Conservation (phyloP, 2,888 invertebrate species). For the Scaptomyza caliginosa region DNA sequence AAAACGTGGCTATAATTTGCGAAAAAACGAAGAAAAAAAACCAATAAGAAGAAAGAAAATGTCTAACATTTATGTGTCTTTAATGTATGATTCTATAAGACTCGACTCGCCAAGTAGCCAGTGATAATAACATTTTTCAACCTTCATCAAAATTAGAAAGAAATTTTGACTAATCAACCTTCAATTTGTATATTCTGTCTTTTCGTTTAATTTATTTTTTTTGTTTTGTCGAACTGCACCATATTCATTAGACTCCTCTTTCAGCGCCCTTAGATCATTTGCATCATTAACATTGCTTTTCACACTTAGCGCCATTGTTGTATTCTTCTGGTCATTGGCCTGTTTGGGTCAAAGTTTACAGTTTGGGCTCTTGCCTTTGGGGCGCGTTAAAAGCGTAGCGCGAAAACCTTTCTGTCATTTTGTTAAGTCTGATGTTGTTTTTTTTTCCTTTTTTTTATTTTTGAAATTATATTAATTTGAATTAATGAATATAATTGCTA, state of each 20-base stretch:
- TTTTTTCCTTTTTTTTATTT: too few species aligned
- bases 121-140: neutral
- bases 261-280: conserved; percentile 16
- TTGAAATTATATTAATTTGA: conserved; percentile 76
- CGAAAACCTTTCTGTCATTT: conserved; percentile 33
- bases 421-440: conserved; percentile 45
- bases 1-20: conserved; percentile 41
- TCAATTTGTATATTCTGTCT: conserved; percentile 16
- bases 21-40: neutral
- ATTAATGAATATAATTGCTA: conserved; percentile 77
- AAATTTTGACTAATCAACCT: neutral
- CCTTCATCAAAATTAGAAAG: neutral
- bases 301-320: conserved; percentile 68
- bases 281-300: conserved; percentile 72
- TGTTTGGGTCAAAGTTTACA: conserved; percentile 41
- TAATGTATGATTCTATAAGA: conserved; percentile 28
- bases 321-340: conserved; percentile 68
- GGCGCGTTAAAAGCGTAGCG: conserved; percentile 34
- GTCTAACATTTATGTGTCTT: conserved; percentile 26
- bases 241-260: conserved; percentile 57
- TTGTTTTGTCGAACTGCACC: conserved; percentile 23
- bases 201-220: neutral
- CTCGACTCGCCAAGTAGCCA: neutral
- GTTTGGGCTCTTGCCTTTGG: conserved; percentile 37
- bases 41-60: conserved; percentile 19